These are phyloP conservation scores for Leptodactylus fuscus DNA, from an alignment of 2,113 vertebrate species.

Conservation along the genomic window DNA sequence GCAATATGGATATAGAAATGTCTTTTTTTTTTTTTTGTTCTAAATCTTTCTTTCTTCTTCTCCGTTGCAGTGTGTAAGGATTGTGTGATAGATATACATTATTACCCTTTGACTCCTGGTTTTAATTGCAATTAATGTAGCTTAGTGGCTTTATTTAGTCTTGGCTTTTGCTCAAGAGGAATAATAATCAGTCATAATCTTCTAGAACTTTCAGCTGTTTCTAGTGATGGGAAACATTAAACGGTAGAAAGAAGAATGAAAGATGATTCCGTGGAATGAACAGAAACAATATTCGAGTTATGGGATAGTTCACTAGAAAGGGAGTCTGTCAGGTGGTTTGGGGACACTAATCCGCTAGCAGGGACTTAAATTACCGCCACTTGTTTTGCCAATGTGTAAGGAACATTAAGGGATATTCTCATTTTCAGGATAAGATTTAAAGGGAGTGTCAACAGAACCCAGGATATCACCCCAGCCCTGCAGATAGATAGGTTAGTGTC, in stretches of 20 bases:
- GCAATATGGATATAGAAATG: constrained; percentile 8
- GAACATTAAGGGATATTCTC: too few species aligned
- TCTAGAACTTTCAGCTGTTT: constrained; percentile 3
- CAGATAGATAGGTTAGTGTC: too few species aligned
- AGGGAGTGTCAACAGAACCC: too few species aligned
- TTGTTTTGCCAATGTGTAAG: too few species aligned
- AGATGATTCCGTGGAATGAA: neutral
- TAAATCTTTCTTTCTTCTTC: neutral
- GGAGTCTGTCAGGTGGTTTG: too few species aligned
- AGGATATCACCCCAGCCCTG: too few species aligned
- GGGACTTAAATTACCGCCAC: too few species aligned
- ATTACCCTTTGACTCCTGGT: constrained; percentile 31
- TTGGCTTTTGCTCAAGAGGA: constrained; percentile 17
- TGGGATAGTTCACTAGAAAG: neutral
- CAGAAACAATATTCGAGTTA: neutral
- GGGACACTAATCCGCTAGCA: too few species aligned
- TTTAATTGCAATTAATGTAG: constrained; percentile 49
- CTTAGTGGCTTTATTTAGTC: constrained; percentile 26
- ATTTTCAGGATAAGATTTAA: too few species aligned
- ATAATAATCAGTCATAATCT: constrained; percentile 17
- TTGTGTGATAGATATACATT: constrained; percentile 26
- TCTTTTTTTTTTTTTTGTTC: neutral
- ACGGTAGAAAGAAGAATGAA: neutral
- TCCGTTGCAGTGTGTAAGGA: neutral
- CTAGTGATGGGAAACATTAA: neutral